Evolutionary conservation across 2,797 vertebrate genomes (phyloP), one percentile per base, ranked within the genome.

Genomic region (Harpagifer antarcticus): DNA sequence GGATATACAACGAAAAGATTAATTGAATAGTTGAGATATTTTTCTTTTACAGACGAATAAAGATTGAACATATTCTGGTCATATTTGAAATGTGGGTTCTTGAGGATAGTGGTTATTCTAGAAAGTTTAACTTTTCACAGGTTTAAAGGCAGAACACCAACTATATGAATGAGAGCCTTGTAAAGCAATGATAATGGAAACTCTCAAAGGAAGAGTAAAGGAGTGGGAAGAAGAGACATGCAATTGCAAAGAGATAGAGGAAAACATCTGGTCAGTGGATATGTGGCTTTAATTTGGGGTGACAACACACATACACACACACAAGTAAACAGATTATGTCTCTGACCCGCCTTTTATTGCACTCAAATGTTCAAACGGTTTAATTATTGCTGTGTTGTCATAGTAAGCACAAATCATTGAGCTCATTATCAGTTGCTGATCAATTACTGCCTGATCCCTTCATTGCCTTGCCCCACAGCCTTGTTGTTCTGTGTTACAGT

Each of bases 231-330:
- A 74, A 31, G 68, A 76, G 48, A 77, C 40, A 57, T 49, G 43
- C 65, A 68, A 72, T 72, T 50, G 37, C 47, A 40, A 69, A 62
- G 31, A 58, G 68, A 66, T 67, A 61, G 70, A 72, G 49, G 56
- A 63, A 73, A 83, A 84, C 86, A 91, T 90, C 78, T 90, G 82
- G 62, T 86, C 80, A 86, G 76, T 85, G 84, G 72, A 69, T 87
- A 43, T 83, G 79, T 72, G 82, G 81, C 76, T 89, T 79, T 59
- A 90, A 72, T 81, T 79, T 62, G 42, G 72, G 76, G 70, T 81
- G 68, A 81, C 76, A 85, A 83, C 75, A 78, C 71, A 80, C 68
- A 31, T n/a, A 53, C 47, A 52, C 58, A 64, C 66, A 69, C n/a
- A 68, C 71, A 78, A 63, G 79, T 47, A 23, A 49, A 75, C 33